Percentiles rank a stretch among this genome's conserved stretches.
Conservation (phyloP, 2,797 vertebrate genomes). For the Pantherophis vulpinus region DNA sequence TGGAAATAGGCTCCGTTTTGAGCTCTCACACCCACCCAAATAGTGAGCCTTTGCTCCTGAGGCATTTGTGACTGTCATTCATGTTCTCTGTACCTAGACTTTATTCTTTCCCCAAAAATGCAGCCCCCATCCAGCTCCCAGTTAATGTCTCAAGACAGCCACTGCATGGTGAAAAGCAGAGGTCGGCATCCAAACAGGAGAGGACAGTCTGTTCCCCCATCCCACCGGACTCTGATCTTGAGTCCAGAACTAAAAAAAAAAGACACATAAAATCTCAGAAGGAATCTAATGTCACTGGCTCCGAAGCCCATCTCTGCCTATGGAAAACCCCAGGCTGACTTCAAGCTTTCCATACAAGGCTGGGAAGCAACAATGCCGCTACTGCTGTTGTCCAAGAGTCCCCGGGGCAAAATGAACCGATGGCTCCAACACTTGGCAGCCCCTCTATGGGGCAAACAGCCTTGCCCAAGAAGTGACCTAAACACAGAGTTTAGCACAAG, state of each 20-base stretch:
- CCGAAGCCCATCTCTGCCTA: neutral
- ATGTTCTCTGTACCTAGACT: neutral
- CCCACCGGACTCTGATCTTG: neutral
- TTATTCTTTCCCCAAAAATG: neutral
- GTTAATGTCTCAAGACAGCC: neutral
- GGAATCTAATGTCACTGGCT: neutral
- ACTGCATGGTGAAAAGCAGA: neutral
- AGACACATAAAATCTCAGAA: too few relatives aligned
- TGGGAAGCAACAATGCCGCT: neutral
- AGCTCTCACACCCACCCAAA: neutral
- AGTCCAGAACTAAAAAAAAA: neutral
- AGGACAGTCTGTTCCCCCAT: neutral
- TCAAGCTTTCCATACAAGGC: neutral
- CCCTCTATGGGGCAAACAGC: neutral
- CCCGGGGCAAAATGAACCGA: neutral
- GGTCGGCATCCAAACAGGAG: neutral
- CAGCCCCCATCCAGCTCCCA: neutral
- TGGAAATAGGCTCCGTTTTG: neutral
- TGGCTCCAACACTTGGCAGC: neutral
- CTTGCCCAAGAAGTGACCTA: neutral
- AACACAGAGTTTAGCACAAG: too few relatives aligned
- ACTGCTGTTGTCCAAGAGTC: neutral
- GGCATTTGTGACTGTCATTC: neutral
- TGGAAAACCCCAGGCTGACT: neutral
- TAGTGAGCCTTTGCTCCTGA: neutral